Conservation (phyloP, 2,797 vertebrate species). For the Tinamus major region DNA sequence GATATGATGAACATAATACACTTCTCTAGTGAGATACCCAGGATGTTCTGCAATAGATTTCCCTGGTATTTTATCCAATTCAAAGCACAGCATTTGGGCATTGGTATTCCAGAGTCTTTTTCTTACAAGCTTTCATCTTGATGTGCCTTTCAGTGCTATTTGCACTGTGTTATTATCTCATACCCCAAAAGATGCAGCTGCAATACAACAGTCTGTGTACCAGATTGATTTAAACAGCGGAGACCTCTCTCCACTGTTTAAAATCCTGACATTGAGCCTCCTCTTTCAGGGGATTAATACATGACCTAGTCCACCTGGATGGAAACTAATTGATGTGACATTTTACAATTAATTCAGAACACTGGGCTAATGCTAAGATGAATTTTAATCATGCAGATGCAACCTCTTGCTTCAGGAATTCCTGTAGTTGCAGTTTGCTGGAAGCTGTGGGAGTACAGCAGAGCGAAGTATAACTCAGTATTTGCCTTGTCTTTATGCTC, state of each 20-base stretch:
- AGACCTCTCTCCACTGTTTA: not conserved
- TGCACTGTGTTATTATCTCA: not conserved
- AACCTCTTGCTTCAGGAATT: not conserved
- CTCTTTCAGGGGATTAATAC: conserved; percentile 1
- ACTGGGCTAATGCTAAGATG: conserved; percentile 1
- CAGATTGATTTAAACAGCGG: too few relatives aligned
- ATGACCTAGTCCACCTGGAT: not conserved
- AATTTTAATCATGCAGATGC: not conserved
- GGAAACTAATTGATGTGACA: conserved; percentile 18
- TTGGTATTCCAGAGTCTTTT: not conserved
- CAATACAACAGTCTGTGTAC: not conserved
- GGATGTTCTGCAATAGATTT: not conserved
- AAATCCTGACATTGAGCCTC: not conserved
- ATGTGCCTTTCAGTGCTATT: not conserved
- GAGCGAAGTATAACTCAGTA: conserved; percentile 42
- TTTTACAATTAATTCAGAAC: conserved; percentile 42
- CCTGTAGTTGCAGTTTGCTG: not conserved
- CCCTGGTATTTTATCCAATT: not conserved
- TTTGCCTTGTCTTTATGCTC: not conserved
- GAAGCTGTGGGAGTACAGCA: conserved; percentile 14
- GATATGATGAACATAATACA: not conserved
- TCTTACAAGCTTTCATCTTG: not conserved
- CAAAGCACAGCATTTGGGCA: not conserved
- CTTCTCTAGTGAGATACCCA: not conserved
- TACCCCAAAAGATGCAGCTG: not conserved